A percentile compares a stretch with the other conserved stretches of the same genome.
These are phyloP conservation scores for Aradus depressus DNA, from an alignment of 2,888 invertebrate species.

Conservation along the genomic window DNA sequence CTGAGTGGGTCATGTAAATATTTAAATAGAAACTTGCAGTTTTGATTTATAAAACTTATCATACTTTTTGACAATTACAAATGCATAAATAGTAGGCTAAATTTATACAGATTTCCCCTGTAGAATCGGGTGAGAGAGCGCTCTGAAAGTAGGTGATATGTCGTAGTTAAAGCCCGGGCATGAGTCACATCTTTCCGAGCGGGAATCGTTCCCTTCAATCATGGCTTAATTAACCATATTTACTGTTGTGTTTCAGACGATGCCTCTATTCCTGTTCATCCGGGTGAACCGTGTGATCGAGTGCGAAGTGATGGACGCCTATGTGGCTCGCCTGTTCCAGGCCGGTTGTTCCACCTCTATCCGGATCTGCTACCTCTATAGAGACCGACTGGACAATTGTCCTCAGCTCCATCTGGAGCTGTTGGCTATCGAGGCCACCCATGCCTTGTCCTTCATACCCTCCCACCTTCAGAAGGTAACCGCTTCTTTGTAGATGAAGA, in stretches of 20 bases:
- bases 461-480: no score
- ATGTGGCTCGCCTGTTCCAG: constrained; percentile 3
- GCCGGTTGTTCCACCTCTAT: constrained; percentile 4
- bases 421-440: no score
- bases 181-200: no score
- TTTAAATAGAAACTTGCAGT: no score
- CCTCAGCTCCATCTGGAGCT: no score
- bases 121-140: neutral
- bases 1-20: no score
- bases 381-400: constrained; percentile 7
- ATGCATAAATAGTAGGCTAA: neutral
- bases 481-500: no score
- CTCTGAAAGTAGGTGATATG: no score
- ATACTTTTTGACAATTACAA: no score
- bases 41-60: no score
- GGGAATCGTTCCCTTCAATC: neutral
- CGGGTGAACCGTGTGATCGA: constrained; percentile 1
- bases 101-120: neutral
- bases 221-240: neutral
- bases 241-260: constrained; percentile 2
- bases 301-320: constrained; percentile 8
- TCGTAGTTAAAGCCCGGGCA: no score
- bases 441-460: no score
- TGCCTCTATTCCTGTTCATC: constrained; percentile 7
- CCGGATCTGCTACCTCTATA: constrained; percentile 2